Evolutionary conservation across 2,113 vertebrate genomes (phyloP).

Genomic region (Coreoperca whiteheadi): DNA sequence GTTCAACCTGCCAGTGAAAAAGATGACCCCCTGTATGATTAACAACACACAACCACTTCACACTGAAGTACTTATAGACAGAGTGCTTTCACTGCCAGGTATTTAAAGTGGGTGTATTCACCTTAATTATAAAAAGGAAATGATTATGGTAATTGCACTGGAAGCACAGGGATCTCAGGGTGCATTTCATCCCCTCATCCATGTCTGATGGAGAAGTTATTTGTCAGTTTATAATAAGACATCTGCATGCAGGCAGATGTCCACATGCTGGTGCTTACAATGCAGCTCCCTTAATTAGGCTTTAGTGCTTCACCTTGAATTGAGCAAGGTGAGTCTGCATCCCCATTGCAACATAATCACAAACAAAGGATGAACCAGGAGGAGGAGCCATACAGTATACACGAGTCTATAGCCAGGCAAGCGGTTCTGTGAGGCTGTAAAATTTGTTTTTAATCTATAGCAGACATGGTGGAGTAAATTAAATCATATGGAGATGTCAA

Average conservation of each 20-base stretch:
- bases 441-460: not conserved
- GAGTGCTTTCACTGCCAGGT: slow-evolving; percentile 23
- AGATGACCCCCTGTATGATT: slow-evolving; percentile 51
- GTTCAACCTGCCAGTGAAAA: slow-evolving; percentile 36
- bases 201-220: slow-evolving; percentile 21
- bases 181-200: slow-evolving; percentile 19
- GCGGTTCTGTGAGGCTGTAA: not conserved
- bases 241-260: slow-evolving; percentile 24
- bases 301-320: slow-evolving; percentile 42
- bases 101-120: slow-evolving; percentile 42
- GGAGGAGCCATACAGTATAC: not conserved
- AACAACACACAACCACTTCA: slow-evolving; percentile 49
- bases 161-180: slow-evolving; percentile 8
- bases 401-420: not conserved
- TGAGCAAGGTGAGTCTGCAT: slow-evolving; percentile 32
- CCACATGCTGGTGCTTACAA: slow-evolving; percentile 14
- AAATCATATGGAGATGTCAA: not conserved
- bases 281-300: slow-evolving; percentile 28
- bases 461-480: not conserved
- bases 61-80: slow-evolving; percentile 38
- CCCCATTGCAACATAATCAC: slow-evolving; percentile 15
- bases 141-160: slow-evolving; percentile 56
- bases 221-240: slow-evolving; percentile 41
- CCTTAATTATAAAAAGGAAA: slow-evolving; percentile 53
- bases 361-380: not conserved